Evolutionary conservation across 2,797 vertebrate species (phyloP).

Genomic region (Antennarius maculatus): DNA sequence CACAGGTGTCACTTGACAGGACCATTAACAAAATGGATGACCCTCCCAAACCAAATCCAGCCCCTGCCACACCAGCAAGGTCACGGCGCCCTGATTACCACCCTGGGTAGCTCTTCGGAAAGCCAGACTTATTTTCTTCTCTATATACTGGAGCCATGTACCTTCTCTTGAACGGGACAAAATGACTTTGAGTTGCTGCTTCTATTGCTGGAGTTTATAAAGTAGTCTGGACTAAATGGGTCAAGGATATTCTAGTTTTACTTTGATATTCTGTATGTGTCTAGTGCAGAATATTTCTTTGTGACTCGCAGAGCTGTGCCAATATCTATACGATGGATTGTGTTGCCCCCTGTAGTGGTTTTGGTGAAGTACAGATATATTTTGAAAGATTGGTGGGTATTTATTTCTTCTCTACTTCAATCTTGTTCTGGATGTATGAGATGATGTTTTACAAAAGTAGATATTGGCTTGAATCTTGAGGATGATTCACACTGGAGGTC

Average conservation of each 20-base stretch:
- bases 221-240: conserved; percentile 46
- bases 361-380: conserved; percentile 63
- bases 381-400: background rate
- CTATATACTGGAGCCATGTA: conserved; percentile 32
- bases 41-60: conserved; percentile 75
- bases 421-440: conserved; percentile 16
- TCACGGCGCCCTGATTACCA: conserved; percentile 70
- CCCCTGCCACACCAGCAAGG: conserved; percentile 78
- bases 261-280: conserved; percentile 11
- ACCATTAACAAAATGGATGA: conserved; percentile 86
- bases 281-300: conserved; percentile 27
- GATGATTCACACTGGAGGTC: conserved; percentile 71
- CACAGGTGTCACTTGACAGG: conserved; percentile 87
- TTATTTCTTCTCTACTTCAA: background rate
- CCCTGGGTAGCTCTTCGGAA: conserved; percentile 57
- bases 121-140: conserved; percentile 60
- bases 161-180: conserved; percentile 14
- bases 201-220: conserved; percentile 32
- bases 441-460: conserved; percentile 35
- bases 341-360: conserved; percentile 77
- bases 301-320: conserved; percentile 17
- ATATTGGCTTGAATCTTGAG: conserved; percentile 35
- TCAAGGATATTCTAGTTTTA: conserved; percentile 43
- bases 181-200: conserved; percentile 6
- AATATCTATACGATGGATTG: conserved; percentile 55